A percentile compares a stretch with the other conserved stretches of the same genome.
phyloP scores from a whole-genome alignment of 2,888 invertebrate species.

The Yponomeuta evonymella region DNA sequence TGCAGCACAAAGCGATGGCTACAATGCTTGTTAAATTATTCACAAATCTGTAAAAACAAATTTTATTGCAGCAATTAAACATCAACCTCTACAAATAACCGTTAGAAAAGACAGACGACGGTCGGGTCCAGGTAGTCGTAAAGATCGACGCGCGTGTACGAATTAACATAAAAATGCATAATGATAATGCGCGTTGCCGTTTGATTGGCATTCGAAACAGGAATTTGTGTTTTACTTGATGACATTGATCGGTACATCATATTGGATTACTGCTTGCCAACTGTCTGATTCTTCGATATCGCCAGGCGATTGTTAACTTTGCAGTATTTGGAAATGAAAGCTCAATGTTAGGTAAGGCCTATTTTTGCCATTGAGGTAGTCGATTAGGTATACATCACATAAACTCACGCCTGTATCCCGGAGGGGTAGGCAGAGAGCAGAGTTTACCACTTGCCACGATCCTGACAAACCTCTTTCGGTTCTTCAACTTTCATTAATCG shows the following conservation, averaged over 20 bases:
- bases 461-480: no score
- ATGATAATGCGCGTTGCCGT: not conserved
- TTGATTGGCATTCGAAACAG: not conserved
- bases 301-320: no score
- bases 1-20: not conserved
- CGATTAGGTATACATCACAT: no score
- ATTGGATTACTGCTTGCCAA: not conserved
- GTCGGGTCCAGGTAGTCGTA: not conserved
- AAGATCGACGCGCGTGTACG: not conserved
- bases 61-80: not conserved
- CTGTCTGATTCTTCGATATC: not conserved
- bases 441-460: no score
- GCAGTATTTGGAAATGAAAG: no score
- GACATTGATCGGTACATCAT: not conserved
- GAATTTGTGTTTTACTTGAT: not conserved
- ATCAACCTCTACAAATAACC: not conserved
- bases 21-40: not conserved
- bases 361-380: no score
- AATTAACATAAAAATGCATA: slow-evolving; percentile 1
- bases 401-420: no score
- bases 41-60: not conserved
- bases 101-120: not conserved
- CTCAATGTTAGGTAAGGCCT: no score
- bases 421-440: no score
- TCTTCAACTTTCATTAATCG: no score